These are phyloP conservation scores for Heliconius charithonia DNA, from an alignment of 2,888 invertebrate genomes.

Conservation along the genomic window DNA sequence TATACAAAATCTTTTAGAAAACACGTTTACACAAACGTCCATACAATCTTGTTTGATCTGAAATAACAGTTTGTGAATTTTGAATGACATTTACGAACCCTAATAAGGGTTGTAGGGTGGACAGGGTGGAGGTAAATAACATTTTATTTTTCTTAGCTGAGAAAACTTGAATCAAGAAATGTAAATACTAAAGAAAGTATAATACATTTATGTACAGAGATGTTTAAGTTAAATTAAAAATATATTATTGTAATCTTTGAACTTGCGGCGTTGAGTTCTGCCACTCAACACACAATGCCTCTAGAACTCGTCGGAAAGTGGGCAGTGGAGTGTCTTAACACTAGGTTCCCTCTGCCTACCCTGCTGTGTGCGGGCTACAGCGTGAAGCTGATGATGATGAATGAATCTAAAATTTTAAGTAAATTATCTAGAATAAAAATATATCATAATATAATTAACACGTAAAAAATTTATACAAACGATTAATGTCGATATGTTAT, in stretches of 20 bases:
- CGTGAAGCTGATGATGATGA: too few species aligned
- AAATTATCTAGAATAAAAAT: too few species aligned
- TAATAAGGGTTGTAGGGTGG: conserved; percentile 5
- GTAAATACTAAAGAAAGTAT: not conserved
- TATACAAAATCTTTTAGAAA: not conserved
- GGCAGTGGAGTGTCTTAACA: too few species aligned
- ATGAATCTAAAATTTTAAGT: too few species aligned
- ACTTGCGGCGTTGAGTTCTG: too few species aligned
- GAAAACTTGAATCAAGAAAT: not conserved
- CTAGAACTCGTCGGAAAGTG: too few species aligned
- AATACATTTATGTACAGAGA: not conserved
- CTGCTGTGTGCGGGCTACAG: too few species aligned
- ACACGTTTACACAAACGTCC: not conserved
- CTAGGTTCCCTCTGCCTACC: too few species aligned
- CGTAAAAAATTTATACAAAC: too few species aligned
- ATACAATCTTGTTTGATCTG: not conserved
- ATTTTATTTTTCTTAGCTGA: not conserved
- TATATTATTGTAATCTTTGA: too few species aligned
- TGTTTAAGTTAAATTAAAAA: not conserved
- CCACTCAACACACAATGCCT: too few species aligned
- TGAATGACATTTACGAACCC: conserved; percentile 11
- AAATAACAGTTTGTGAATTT: not conserved
- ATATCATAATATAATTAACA: too few species aligned
- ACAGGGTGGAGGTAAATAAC: conserved; percentile 1
- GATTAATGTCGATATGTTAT: not conserved